Percentiles rank a stretch among this genome's conserved stretches.
These are phyloP conservation scores for Zootermopsis nevadensis DNA, from an alignment of 2,888 invertebrate genomes.

Conservation along the genomic window DNA sequence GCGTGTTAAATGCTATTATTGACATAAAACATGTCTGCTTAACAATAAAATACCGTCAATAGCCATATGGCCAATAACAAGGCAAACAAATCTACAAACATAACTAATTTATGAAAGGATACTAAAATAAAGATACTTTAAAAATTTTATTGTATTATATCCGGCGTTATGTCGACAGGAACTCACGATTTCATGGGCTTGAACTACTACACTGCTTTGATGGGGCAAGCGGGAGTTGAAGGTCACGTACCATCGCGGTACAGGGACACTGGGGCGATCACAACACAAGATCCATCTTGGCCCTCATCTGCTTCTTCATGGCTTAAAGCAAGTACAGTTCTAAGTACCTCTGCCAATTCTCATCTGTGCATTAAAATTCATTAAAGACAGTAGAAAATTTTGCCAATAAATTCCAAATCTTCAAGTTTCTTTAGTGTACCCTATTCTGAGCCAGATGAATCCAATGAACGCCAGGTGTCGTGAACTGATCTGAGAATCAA, in stretches of 20 bases:
- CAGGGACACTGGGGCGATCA: neutral
- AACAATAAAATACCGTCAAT: neutral
- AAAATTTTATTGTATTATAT: neutral
- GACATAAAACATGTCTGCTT: too few relatives aligned
- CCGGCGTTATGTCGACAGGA: neutral
- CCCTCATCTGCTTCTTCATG: conserved; percentile 3
- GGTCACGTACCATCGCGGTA: neutral
- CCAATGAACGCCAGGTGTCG: too few relatives aligned
- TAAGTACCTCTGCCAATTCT: too few relatives aligned
- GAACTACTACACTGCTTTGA: neutral
- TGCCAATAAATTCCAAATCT: too few relatives aligned
- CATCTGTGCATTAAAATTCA: too few relatives aligned
- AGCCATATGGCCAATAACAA: neutral
- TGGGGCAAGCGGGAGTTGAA: neutral
- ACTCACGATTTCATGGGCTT: neutral
- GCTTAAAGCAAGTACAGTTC: neutral
- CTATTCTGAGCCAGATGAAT: too few relatives aligned
- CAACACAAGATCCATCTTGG: neutral
- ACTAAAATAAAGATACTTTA: neutral
- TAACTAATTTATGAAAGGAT: neutral
- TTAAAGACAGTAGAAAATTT: too few relatives aligned
- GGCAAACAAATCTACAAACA: neutral
- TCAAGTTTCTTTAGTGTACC: too few relatives aligned
- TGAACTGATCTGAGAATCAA: too few relatives aligned
- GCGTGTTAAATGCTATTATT: too few relatives aligned